Conservation (phyloP, 2,113 vertebrate genomes). For the Peromyscus leucopus region DNA sequence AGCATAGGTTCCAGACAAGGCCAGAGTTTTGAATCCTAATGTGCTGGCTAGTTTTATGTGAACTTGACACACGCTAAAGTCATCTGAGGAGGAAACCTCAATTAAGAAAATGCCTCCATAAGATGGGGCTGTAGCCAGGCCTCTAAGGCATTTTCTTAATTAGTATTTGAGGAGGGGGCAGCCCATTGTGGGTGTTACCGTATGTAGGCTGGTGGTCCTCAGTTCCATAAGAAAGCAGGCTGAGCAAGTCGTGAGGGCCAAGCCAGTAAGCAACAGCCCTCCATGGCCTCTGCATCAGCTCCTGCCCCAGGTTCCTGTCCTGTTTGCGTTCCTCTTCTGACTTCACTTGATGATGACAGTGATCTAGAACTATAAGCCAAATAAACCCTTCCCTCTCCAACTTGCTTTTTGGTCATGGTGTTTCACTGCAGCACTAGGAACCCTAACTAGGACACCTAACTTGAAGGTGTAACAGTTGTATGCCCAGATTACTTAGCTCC, state of each 20-base stretch:
- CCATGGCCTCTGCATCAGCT: not conserved
- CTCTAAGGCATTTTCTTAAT: not conserved
- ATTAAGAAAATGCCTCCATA: not conserved
- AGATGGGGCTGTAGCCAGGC: not conserved
- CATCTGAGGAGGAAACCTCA: not conserved
- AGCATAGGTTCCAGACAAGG: slow-evolving; percentile 1
- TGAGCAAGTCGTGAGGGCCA: not conserved
- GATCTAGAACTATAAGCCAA: not conserved
- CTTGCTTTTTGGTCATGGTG: not conserved
- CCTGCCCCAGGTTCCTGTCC: not conserved
- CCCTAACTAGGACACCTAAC: not conserved
- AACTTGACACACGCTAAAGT: not conserved
- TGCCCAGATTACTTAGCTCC: not conserved
- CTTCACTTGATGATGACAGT: not conserved
- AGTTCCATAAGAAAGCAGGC: not conserved
- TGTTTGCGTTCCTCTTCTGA: not conserved
- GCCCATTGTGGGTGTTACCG: not conserved
- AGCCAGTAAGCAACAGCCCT: not conserved
- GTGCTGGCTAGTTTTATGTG: not conserved
- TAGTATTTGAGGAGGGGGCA: not conserved
- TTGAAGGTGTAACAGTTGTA: not conserved
- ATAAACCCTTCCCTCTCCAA: not conserved
- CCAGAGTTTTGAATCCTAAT: slow-evolving; percentile 28
- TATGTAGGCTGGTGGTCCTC: not conserved
- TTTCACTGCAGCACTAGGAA: not conserved